These are phyloP conservation scores for Sphyrna mokarran DNA, from an alignment of 2,113 vertebrate species.

Conservation along the genomic window DNA sequence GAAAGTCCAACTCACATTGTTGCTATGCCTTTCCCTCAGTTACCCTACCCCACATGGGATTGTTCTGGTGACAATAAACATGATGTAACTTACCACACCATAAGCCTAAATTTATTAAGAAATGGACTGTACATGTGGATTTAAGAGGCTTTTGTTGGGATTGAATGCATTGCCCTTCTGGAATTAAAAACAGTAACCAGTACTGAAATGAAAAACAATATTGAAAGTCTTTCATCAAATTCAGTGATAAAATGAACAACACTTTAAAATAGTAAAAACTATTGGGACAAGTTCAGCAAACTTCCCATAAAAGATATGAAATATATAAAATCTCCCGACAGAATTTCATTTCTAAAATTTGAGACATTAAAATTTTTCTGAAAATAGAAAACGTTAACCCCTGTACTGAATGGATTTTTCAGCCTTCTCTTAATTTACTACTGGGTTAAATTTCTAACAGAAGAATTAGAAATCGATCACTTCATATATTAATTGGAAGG, in stretches of 20 bases:
- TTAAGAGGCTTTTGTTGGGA: neutral
- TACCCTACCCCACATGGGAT: neutral
- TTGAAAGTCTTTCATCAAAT: neutral
- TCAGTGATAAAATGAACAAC: neutral
- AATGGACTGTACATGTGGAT: neutral
- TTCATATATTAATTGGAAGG: neutral
- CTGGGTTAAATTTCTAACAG: neutral
- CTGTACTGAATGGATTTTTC: neutral
- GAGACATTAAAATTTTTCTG: neutral
- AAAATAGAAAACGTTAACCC: neutral
- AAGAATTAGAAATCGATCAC: neutral
- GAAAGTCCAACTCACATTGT: neutral
- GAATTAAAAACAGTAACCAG: neutral
- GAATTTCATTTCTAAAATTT: neutral
- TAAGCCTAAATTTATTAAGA: neutral
- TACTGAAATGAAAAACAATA: neutral
- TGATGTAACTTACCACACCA: neutral
- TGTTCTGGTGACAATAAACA: neutral
- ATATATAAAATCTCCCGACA: neutral
- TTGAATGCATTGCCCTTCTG: neutral
- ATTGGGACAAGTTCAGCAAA: neutral
- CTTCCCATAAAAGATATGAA: neutral
- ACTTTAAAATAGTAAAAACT: neutral
- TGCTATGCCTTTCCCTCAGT: neutral
- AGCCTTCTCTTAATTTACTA: neutral